These are phyloP conservation scores for Halichoerus grypus DNA, from an alignment of 2,113 vertebrate species.

Conservation along the genomic window DNA sequence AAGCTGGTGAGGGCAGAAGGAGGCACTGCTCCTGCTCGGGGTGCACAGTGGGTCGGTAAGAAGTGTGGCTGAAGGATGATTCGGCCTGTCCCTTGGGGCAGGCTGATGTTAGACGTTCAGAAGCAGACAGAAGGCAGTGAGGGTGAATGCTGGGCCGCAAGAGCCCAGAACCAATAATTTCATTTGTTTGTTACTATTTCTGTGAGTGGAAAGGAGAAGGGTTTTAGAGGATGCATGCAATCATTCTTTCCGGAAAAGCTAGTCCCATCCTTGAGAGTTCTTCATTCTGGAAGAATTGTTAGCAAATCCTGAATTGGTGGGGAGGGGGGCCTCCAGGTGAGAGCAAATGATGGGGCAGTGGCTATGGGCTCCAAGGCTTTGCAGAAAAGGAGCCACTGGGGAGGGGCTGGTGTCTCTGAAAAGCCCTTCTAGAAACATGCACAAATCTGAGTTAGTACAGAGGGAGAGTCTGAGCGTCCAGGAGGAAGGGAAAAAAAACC, in stretches of 20 bases:
- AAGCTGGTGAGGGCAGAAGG: not conserved
- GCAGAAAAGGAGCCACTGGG: not conserved
- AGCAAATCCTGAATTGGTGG: not conserved
- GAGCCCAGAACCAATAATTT: not conserved
- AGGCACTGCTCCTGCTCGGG: not conserved
- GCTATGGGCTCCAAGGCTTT: not conserved
- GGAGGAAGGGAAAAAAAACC: not conserved
- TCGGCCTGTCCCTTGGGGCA: not conserved
- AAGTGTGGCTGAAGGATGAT: not conserved
- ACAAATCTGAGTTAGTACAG: not conserved
- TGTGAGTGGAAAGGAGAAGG: not conserved
- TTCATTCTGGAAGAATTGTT: slow-evolving; percentile 46
- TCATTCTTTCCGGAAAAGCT: not conserved
- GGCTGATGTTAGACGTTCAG: not conserved
- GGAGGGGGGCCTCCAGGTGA: not conserved
- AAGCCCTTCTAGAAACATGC: not conserved
- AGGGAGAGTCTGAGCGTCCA: not conserved
- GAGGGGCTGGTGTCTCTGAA: not conserved
- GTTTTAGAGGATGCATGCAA: not conserved
- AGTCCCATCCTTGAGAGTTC: not conserved
- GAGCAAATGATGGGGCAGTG: not conserved
- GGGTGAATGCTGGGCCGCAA: rapidly evolving
- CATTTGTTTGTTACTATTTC: not conserved
- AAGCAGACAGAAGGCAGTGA: not conserved
- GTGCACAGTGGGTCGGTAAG: not conserved